Evolutionary conservation across 2,888 invertebrate genomes (phyloP).

Genomic region (Julus scandinavius): DNA sequence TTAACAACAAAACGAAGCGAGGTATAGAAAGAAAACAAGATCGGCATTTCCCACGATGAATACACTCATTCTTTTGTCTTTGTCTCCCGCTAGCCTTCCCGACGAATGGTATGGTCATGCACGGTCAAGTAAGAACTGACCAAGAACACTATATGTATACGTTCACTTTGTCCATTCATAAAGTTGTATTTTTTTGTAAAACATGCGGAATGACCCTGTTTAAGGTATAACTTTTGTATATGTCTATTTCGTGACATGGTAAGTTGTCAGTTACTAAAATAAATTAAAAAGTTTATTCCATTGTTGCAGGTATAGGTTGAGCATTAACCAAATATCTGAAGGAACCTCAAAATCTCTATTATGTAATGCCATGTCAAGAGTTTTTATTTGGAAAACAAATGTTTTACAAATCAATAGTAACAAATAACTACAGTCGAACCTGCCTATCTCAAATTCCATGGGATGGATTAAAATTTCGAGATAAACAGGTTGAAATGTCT

Average conservation of each 20-base stretch:
- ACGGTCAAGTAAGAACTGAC: slow-evolving; percentile 38
- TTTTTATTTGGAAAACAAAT: too few species aligned
- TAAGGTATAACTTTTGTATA: neutral
- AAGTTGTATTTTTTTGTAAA: neutral
- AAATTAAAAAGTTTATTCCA: neutral
- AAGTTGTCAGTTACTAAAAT: neutral
- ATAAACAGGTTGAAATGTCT: too few species aligned
- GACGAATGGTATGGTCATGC: neutral
- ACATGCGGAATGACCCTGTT: neutral
- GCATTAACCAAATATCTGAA: too few species aligned
- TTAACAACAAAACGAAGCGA: slow-evolving; percentile 32
- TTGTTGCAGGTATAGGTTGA: too few species aligned
- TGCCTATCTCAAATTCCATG: too few species aligned
- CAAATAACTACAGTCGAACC: too few species aligned
- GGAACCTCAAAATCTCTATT: too few species aligned
- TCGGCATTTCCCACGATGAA: slow-evolving; percentile 29
- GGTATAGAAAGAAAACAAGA: slow-evolving; percentile 24
- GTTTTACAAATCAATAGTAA: too few species aligned
- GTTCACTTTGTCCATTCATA: neutral
- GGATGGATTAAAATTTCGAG: too few species aligned
- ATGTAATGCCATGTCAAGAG: too few species aligned
- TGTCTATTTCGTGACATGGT: neutral
- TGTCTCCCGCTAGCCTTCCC: slow-evolving; percentile 36
- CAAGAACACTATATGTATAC: neutral
- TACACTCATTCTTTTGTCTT: slow-evolving; percentile 18